Percentiles rank a stretch among this genome's conserved stretches.
Conservation (phyloP, 2,113 vertebrate genomes). For the Apistogramma diplotaenia region DNA sequence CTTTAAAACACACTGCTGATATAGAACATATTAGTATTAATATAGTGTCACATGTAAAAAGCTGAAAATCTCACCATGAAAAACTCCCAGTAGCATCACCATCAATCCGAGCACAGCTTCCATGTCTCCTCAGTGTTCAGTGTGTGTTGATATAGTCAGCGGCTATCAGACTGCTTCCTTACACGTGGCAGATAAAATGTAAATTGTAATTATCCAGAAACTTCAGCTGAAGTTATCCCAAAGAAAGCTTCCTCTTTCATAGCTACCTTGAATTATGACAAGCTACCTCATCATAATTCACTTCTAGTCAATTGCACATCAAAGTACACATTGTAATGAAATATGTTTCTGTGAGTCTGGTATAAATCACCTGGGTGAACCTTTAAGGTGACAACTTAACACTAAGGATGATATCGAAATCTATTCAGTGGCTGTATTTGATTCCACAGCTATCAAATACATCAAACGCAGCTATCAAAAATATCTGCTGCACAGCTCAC, state of each 20-base stretch:
- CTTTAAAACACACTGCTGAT: background rate
- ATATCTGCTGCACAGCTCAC: background rate
- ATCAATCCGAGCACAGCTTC: background rate
- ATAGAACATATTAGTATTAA: background rate
- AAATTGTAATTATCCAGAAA: too few relatives aligned
- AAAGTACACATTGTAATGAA: too few relatives aligned
- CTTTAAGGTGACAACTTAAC: too few relatives aligned
- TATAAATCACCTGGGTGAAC: too few relatives aligned
- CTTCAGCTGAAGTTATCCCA: too few relatives aligned
- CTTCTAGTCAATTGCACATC: too few relatives aligned
- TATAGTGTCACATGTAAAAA: background rate
- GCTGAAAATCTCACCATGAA: background rate
- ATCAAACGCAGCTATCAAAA: too few relatives aligned
- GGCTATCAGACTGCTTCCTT: background rate
- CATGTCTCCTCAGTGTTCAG: background rate
- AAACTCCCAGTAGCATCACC: background rate
- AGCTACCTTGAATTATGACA: too few relatives aligned
- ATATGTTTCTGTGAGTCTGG: too few relatives aligned
- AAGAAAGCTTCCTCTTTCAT: too few relatives aligned
- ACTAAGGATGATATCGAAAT: background rate
- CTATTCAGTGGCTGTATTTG: background rate
- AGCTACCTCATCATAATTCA: too few relatives aligned
- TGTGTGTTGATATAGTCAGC: background rate
- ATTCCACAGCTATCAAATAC: background rate
- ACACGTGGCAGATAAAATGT: too few relatives aligned